Evolutionary conservation across 2,113 vertebrate genomes (phyloP).

Genomic region (Ascaphus truei): DNA sequence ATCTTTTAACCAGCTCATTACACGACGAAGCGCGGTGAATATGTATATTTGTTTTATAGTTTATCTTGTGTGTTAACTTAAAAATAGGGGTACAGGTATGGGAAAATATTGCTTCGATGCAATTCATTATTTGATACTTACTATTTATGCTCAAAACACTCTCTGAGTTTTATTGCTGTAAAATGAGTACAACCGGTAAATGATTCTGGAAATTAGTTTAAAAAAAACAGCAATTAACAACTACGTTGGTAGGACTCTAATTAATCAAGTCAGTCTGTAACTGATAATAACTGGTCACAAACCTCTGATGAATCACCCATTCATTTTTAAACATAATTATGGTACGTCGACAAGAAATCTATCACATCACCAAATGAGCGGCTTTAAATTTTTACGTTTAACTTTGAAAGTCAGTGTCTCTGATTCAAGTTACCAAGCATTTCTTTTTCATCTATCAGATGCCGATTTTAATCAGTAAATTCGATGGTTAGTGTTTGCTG

Average conservation of each 20-base stretch:
- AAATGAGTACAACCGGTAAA: too few species aligned
- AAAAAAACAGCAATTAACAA: neutral
- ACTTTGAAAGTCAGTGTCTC: neutral
- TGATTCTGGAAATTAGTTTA: too few species aligned
- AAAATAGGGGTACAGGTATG: too few species aligned
- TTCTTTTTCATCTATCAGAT: slow-evolving; percentile 36
- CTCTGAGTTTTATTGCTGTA: too few species aligned
- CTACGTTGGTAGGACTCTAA: neutral
- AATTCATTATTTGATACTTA: too few species aligned
- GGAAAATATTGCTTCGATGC: too few species aligned
- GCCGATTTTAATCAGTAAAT: slow-evolving; percentile 60
- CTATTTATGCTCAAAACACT: too few species aligned
- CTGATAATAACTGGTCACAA: neutral
- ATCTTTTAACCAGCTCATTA: too few species aligned
- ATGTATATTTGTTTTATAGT: too few species aligned
- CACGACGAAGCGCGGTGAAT: too few species aligned
- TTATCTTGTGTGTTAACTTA: too few species aligned
- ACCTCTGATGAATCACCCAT: neutral
- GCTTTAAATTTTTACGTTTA: slow-evolving; percentile 28
- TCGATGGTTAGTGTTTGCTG: slow-evolving; percentile 60
- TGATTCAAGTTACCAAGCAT: neutral
- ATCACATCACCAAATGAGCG: neutral
- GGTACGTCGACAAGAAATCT: slow-evolving; percentile 26
- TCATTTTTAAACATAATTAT: slow-evolving; percentile 3
- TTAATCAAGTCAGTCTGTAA: neutral